phyloP scores from a whole-genome alignment of 2,888 invertebrate genomes.

The Trilocha varians region DNA sequence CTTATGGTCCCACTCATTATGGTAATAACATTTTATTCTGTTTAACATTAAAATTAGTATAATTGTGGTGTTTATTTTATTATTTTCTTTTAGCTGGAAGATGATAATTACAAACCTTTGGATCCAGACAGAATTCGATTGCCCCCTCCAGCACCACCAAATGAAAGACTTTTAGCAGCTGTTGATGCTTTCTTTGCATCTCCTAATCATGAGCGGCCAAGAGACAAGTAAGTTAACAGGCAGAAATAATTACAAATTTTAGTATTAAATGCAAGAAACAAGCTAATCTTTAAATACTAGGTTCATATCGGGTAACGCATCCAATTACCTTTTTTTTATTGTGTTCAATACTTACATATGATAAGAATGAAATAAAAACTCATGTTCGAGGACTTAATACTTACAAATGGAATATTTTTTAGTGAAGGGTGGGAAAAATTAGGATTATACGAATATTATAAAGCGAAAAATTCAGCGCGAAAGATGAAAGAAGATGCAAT shows the following conservation, averaged over 20 bases:
- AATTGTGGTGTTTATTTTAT: constrained; percentile 1
- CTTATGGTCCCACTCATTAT: constrained; percentile 97
- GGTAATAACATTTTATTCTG: constrained; percentile 55
- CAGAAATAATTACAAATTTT: too few species aligned
- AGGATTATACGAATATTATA: constrained; percentile 97
- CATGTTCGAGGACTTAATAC: too few species aligned
- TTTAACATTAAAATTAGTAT: constrained; percentile 1
- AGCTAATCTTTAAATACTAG: too few species aligned
- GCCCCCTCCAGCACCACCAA: constrained; percentile 96
- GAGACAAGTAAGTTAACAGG: constrained; percentile 91
- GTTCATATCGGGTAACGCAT: too few species aligned
- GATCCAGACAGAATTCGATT: constrained; percentile 92
- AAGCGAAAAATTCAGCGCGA: constrained; percentile 93
- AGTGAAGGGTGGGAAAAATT: constrained; percentile 99
- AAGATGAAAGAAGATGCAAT: constrained; percentile 91
- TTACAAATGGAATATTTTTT: too few species aligned
- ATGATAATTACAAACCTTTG: constrained; percentile 89
- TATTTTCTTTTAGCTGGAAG: constrained; percentile 78
- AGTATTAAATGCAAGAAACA: too few species aligned
- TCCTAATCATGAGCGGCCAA: constrained; percentile 94
- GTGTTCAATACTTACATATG: too few species aligned
- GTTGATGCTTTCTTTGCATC: constrained; percentile 97
- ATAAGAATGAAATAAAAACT: too few species aligned
- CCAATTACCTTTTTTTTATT: too few species aligned
- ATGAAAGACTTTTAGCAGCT: constrained; percentile 91